phyloP scores from a whole-genome alignment of 2,888 invertebrate species.

The Exephanes ischioxanthus region DNA sequence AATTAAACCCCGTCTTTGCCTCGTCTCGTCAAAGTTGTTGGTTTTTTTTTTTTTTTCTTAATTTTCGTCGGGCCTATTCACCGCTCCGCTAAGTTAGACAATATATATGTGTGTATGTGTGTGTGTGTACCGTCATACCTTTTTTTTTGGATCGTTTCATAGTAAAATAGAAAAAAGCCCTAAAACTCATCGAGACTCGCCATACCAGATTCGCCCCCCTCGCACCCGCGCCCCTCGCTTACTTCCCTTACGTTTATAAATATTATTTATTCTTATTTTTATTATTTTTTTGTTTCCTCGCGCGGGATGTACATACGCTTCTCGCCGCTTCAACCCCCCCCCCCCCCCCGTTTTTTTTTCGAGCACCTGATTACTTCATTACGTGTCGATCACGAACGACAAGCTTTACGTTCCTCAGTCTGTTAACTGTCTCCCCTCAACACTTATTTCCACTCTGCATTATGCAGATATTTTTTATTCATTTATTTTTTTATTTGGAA shows the following conservation, averaged over 20 bases:
- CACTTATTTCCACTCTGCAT: slow-evolving; percentile 39
- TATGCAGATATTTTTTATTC: slow-evolving; percentile 35
- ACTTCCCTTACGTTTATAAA: slow-evolving; percentile 54
- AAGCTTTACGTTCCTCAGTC: slow-evolving; percentile 50
- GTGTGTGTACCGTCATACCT: slow-evolving; percentile 33
- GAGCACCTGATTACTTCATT: slow-evolving; percentile 23
- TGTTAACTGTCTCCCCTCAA: slow-evolving; percentile 58
- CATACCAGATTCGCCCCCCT: slow-evolving; percentile 56
- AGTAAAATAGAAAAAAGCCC: slow-evolving; percentile 81
- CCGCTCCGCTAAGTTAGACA: slow-evolving; percentile 50
- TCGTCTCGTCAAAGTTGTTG: slow-evolving; percentile 29
- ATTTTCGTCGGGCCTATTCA: slow-evolving; percentile 59
- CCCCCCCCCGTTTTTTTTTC: not conserved
- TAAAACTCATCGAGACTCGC: slow-evolving; percentile 63
- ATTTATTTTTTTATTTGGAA: slow-evolving; percentile 51
- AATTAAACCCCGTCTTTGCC: slow-evolving; percentile 48
- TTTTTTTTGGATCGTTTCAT: slow-evolving; percentile 74
- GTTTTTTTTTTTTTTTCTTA: slow-evolving; percentile 41
- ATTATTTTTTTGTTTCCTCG: slow-evolving; percentile 38
- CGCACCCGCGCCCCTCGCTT: slow-evolving; percentile 62
- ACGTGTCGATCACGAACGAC: slow-evolving; percentile 27
- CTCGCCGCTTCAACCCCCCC: not conserved
- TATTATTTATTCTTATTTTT: slow-evolving; percentile 40
- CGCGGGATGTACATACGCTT: slow-evolving; percentile 32
- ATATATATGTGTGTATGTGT: slow-evolving; percentile 34